phyloP scores from a whole-genome alignment of 2,888 invertebrate species.

The Pollenia amentaria region DNA sequence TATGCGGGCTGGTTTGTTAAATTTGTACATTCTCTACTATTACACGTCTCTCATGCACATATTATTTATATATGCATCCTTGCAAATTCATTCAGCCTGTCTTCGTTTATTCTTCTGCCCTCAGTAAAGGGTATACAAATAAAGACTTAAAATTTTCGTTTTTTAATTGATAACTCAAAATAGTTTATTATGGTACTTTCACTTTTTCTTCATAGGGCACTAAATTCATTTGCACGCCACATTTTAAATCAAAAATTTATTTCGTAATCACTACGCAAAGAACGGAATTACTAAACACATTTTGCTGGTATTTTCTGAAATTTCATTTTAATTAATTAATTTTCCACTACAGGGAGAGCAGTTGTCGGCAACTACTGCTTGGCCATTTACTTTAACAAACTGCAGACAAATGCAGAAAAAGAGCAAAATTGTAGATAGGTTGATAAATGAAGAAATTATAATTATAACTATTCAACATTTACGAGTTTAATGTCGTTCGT shows the following conservation, averaged over 20 bases:
- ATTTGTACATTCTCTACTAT: too few species aligned
- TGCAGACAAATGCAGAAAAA: neutral
- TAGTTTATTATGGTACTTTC: too few species aligned
- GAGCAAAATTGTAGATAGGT: neutral
- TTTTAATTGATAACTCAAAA: neutral
- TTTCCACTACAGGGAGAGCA: slow-evolving; percentile 43
- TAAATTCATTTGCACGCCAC: neutral
- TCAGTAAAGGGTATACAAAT: too few species aligned
- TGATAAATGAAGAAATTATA: slow-evolving; percentile 19
- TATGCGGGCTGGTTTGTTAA: too few species aligned
- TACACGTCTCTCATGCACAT: too few species aligned
- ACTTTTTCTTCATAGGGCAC: neutral
- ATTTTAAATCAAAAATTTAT: slow-evolving; percentile 6
- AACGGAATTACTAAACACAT: neutral
- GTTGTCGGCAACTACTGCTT: slow-evolving; percentile 33
- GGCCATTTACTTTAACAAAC: slow-evolving; percentile 46
- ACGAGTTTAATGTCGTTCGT: slow-evolving; percentile 18
- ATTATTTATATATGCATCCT: too few species aligned
- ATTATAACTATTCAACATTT: slow-evolving; percentile 30
- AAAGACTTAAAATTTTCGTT: neutral
- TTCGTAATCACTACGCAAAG: neutral
- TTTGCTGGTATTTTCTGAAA: slow-evolving; percentile 20
- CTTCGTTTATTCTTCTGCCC: too few species aligned
- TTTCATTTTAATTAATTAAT: slow-evolving; percentile 57
- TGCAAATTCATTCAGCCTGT: too few species aligned